Evolutionary conservation across 2,888 invertebrate species (phyloP).

Genomic region (Drosophila stalkeri): DNA sequence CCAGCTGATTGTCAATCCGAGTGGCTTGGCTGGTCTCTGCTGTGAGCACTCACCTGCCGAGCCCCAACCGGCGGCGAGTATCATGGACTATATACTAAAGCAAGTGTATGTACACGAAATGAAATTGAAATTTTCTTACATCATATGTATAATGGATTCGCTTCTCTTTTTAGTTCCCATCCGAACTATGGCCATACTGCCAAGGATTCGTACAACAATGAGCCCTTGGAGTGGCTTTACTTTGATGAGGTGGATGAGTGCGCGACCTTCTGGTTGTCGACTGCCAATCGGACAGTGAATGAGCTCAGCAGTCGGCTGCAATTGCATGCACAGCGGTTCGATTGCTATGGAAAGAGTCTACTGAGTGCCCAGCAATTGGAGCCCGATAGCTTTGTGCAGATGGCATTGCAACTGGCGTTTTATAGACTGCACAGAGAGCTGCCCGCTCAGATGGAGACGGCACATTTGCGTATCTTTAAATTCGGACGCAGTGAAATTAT

Average conservation of each 20-base stretch:
- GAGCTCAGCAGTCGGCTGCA: conserved; percentile 91
- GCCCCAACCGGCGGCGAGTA: conserved; percentile 94
- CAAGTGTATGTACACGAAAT: conserved; percentile 87
- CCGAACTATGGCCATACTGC: conserved; percentile 33
- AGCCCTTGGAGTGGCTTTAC: conserved; percentile 80
- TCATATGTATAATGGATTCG: background rate
- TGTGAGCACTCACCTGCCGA: conserved; percentile 98
- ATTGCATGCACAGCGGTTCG: conserved; percentile 91
- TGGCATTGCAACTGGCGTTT: conserved; percentile 96
- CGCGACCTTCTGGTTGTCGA: conserved; percentile 87
- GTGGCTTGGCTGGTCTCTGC: conserved; percentile 93
- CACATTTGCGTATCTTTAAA: conserved; percentile 92
- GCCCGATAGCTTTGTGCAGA: conserved; percentile 97
- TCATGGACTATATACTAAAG: conserved; percentile 92
- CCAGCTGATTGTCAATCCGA: conserved; percentile 92
- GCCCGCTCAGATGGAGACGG: conserved; percentile 96
- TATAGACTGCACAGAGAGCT: conserved; percentile 90
- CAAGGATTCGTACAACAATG: conserved; percentile 26
- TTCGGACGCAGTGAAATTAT: conserved; percentile 97
- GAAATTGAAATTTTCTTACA: background rate
- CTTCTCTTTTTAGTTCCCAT: conserved; percentile 13
- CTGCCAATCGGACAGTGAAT: conserved; percentile 88
- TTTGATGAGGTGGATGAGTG: conserved; percentile 85
- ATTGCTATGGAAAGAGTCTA: conserved; percentile 93
- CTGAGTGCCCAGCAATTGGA: conserved; percentile 94